Percentiles rank a stretch among this genome's conserved stretches.
These are phyloP conservation scores for Geococcyx californianus DNA, from an alignment of 2,113 vertebrate species.

Conservation along the genomic window DNA sequence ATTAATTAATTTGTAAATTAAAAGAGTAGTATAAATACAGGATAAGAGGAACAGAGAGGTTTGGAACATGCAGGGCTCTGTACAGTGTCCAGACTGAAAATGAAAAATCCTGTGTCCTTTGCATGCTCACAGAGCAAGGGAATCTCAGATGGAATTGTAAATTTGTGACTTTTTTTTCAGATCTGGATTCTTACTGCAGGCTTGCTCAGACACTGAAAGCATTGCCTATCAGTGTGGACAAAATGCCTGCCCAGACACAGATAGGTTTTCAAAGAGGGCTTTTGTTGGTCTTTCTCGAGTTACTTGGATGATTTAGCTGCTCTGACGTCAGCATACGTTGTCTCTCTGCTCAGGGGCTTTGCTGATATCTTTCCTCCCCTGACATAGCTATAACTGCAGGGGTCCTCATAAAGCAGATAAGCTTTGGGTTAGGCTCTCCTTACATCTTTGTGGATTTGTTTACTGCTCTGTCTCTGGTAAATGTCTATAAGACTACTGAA, in stretches of 20 bases:
- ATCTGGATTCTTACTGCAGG: neutral
- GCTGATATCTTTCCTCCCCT: neutral
- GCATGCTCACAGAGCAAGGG: neutral
- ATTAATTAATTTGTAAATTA: neutral
- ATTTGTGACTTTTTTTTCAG: neutral
- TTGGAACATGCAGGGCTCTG: neutral
- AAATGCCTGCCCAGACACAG: neutral
- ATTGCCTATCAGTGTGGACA: accelerated
- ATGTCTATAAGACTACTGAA: neutral
- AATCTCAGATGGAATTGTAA: neutral
- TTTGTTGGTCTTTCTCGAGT: neutral
- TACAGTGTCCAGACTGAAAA: neutral
- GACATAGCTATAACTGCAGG: neutral
- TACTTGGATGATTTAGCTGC: neutral
- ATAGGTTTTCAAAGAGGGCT: neutral
- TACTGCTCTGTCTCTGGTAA: neutral
- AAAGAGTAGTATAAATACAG: neutral
- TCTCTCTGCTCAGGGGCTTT: neutral
- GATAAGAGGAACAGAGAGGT: neutral
- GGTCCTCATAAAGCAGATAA: neutral
- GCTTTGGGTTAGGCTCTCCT: neutral
- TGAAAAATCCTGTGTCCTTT: accelerated
- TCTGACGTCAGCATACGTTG: neutral
- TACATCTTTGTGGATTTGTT: neutral
- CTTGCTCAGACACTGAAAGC: neutral